Conservation (phyloP, 2,113 vertebrate species). For the Ascaphus truei region DNA sequence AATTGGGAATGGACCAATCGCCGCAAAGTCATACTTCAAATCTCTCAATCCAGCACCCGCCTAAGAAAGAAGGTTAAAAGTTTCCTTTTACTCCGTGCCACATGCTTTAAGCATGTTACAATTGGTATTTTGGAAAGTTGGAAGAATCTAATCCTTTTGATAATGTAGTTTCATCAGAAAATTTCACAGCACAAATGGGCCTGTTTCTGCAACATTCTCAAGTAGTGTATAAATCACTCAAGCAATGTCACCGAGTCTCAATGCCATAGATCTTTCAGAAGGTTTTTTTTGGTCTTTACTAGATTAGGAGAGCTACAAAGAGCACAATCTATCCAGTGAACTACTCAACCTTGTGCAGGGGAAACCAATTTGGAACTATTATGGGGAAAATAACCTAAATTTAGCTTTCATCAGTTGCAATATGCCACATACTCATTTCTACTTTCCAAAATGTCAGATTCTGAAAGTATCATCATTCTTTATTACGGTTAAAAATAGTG, state of each 20-base stretch:
- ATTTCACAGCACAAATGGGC: background rate
- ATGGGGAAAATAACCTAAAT: slow-evolving; percentile 59
- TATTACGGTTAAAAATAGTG: slow-evolving; percentile 44
- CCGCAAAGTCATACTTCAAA: slow-evolving; percentile 13
- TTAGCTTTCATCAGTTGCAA: slow-evolving; percentile 58
- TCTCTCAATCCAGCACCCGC: background rate
- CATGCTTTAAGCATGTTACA: slow-evolving; percentile 37
- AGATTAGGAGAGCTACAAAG: slow-evolving; percentile 47
- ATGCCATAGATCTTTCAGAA: slow-evolving; percentile 27
- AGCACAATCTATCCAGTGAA: slow-evolving; percentile 41
- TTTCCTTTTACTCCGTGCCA: slow-evolving; percentile 4
- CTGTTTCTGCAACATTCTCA: background rate
- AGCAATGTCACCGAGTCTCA: background rate
- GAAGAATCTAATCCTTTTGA: slow-evolving; percentile 20
- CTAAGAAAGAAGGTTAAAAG: background rate
- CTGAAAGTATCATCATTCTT: slow-evolving; percentile 51
- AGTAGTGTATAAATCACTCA: background rate
- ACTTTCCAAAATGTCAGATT: slow-evolving; percentile 52
- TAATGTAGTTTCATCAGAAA: slow-evolving; percentile 17
- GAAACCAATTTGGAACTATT: slow-evolving; percentile 50
- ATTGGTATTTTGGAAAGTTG: slow-evolving; percentile 16
- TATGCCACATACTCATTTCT: slow-evolving; percentile 43
- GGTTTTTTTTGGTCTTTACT: slow-evolving; percentile 33
- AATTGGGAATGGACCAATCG: slow-evolving; percentile 20
- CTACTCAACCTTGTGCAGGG: slow-evolving; percentile 26